Evolutionary conservation across 92 coral and sea anemone genomes (phyloP).

Genomic region (Epizoanthus fatuus): DNA sequence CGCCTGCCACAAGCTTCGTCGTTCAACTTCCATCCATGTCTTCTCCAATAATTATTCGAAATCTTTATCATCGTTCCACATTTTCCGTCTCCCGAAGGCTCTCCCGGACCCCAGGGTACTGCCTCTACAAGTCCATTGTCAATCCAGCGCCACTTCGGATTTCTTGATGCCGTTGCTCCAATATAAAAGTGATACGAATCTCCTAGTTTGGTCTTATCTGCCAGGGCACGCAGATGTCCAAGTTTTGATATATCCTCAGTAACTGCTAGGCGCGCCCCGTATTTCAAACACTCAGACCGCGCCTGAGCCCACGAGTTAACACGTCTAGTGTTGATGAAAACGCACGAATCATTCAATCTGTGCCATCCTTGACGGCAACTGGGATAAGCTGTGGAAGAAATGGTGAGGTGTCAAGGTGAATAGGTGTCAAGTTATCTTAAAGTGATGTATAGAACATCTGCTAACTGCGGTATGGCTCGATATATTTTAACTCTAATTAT

Average conservation of each 20-base stretch:
- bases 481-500: too few species aligned
- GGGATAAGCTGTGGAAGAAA: neutral
- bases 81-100: slow-evolving; percentile 73
- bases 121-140: neutral
- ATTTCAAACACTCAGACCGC: neutral
- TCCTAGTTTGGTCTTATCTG: neutral
- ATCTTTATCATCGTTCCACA: slow-evolving; percentile 60
- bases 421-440: neutral
- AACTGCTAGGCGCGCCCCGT: slow-evolving; percentile 2
- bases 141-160: slow-evolving; percentile 16
- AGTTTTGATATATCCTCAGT: neutral
- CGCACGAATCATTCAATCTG: slow-evolving; percentile 3
- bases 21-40: slow-evolving; percentile 75
- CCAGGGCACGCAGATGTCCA: neutral
- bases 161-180: slow-evolving; percentile 8
- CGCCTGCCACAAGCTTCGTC: slow-evolving; percentile 45
- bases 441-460: neutral
- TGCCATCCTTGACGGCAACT: slow-evolving; percentile 29
- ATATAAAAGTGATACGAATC: neutral
- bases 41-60: slow-evolving; percentile 11
- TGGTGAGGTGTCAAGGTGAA: too few species aligned
- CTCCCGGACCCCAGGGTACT: slow-evolving; percentile 66
- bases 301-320: slow-evolving; percentile 18
- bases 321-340: neutral
- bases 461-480: too few species aligned